Conservation (phyloP, 35 echinoderm and acorn worm species). For the Acanthaster planci region DNA sequence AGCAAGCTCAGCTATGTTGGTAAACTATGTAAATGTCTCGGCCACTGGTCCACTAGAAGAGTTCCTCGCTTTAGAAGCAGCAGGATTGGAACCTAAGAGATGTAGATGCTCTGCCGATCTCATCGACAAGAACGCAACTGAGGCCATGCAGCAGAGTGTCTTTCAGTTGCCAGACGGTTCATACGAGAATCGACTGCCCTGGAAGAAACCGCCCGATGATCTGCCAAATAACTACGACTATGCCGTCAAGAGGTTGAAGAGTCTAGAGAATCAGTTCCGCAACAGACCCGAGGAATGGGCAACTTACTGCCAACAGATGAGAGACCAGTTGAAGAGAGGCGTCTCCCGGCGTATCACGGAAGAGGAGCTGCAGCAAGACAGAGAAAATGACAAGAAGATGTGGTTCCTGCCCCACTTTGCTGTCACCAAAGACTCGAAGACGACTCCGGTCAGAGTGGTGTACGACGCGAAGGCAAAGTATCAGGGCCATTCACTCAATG, state of each 20-base stretch:
- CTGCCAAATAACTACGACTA: constrained; percentile 65
- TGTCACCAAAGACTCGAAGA: constrained; percentile 64
- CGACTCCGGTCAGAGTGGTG: constrained; percentile 74
- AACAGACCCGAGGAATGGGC: constrained; percentile 54
- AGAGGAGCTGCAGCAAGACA: constrained; percentile 63
- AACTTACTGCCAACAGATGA: constrained; percentile 67
- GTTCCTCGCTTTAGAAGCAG: constrained; percentile 56
- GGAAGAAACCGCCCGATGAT: constrained; percentile 54
- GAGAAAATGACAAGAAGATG: constrained; percentile 60
- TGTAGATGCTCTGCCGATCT: constrained; percentile 53
- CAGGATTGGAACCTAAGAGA: constrained; percentile 58
- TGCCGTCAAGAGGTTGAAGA: constrained; percentile 61
- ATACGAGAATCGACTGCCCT: constrained; percentile 60
- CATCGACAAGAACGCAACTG: constrained; percentile 43
- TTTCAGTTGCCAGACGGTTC: constrained; percentile 61
- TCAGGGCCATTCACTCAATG: constrained; percentile 71
- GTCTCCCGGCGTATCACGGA: constrained; percentile 51
- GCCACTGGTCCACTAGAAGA: constrained; percentile 63
- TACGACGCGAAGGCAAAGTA: constrained; percentile 74
- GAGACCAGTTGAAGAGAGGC: constrained; percentile 61
- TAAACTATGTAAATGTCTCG: constrained; percentile 79
- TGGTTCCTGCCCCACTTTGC: constrained; percentile 86
- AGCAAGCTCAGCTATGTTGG: constrained; percentile 26
- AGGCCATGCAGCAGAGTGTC: constrained; percentile 58
- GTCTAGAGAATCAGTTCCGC: constrained; percentile 63